Evolutionary conservation across 2,888 invertebrate genomes (phyloP).

Genomic region (Sclerodermus sp.): DNA sequence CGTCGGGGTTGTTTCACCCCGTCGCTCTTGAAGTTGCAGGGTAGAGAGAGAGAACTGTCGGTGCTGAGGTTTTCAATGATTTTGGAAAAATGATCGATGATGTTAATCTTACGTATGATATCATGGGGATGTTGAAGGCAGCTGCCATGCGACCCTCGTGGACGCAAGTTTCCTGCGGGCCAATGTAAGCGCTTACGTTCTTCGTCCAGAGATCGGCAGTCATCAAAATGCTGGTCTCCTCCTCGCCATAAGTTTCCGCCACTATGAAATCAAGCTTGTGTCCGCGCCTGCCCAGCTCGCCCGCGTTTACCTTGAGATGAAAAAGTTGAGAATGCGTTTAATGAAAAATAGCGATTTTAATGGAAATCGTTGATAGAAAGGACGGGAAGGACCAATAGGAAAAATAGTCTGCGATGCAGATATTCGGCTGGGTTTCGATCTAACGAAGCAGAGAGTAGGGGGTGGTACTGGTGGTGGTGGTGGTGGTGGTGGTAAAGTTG

Average conservation of each 20-base stretch:
- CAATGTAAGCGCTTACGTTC: constrained; percentile 86
- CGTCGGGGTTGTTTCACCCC: no score
- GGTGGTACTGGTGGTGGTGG: not conserved
- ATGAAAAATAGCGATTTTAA: not conserved
- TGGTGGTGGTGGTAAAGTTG: not conserved
- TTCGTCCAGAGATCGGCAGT: constrained; percentile 83
- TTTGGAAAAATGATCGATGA: no score
- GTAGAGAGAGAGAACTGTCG: no score
- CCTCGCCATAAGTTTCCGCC: constrained; percentile 89
- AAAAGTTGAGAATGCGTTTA: not conserved
- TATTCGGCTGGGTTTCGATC: no score
- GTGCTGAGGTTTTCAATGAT: no score
- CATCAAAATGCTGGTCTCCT: constrained; percentile 80
- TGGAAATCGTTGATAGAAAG: no score
- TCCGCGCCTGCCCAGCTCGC: constrained; percentile 65
- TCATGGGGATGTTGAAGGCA: constrained; percentile 92
- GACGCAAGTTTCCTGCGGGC: constrained; percentile 87
- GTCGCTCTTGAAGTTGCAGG: no score
- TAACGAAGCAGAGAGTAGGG: constrained; percentile 1
- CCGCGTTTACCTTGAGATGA: constrained; percentile 60
- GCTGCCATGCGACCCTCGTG: constrained; percentile 93
- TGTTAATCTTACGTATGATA: constrained; percentile 90
- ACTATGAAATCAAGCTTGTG: constrained; percentile 79
- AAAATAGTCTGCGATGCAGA: no score
- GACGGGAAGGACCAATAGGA: no score